These are phyloP conservation scores for Liopterus haemorrhoidalis DNA, from an alignment of 2,888 invertebrate species.

Conservation along the genomic window DNA sequence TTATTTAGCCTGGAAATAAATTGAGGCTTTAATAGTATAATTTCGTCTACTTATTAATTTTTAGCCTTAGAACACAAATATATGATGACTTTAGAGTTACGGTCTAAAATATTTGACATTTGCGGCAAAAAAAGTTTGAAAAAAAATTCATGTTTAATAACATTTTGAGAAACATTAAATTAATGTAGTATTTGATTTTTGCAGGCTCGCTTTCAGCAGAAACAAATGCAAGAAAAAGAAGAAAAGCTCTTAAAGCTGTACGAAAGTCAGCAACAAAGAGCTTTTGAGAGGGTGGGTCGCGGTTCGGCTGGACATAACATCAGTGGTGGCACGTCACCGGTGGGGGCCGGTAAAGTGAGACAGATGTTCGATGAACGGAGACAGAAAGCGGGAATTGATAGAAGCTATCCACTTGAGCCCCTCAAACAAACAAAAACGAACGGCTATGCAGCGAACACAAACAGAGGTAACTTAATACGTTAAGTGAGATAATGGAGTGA, in stretches of 20 bases:
- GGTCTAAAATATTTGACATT: too few species aligned
- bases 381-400: constrained; percentile 69
- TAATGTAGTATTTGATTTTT: too few species aligned
- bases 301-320: constrained; percentile 48
- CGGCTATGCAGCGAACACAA: constrained; percentile 12
- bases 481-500: too few species aligned
- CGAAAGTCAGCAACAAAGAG: constrained; percentile 61
- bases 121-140: too few species aligned
- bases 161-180: too few species aligned
- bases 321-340: constrained; percentile 24
- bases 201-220: constrained; percentile 78
- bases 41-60: too few species aligned
- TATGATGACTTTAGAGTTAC: too few species aligned
- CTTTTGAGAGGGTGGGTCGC: constrained; percentile 54
- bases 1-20: too few species aligned
- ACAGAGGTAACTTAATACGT: constrained; percentile 16
- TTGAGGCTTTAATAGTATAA: too few species aligned
- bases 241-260: constrained; percentile 66
- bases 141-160: too few species aligned
- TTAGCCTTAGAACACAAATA: too few species aligned
- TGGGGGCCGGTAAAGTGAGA: constrained; percentile 53
- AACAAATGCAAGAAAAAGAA: constrained; percentile 74
- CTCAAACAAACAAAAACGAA: constrained; percentile 44
- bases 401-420: constrained; percentile 75
- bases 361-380: constrained; percentile 83